phyloP scores from a whole-genome alignment of 2,888 invertebrate species.

The Exocentrus adspersus region DNA sequence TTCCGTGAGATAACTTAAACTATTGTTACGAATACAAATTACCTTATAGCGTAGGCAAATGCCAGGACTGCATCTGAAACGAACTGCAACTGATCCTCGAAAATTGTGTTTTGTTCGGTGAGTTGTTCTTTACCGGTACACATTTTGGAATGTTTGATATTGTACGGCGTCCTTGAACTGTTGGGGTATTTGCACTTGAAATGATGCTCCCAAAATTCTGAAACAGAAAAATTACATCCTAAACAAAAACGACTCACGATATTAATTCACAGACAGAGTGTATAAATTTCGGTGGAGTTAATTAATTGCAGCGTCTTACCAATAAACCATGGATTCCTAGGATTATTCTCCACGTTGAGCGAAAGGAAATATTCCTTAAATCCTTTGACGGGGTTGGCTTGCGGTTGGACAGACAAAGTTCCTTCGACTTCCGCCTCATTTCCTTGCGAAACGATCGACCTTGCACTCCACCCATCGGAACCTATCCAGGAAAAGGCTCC shows the following conservation, averaged over 20 bases:
- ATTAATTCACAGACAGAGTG: neutral
- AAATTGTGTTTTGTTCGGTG: constrained; percentile 80
- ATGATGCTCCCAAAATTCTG: constrained; percentile 96
- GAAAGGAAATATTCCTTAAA: constrained; percentile 89
- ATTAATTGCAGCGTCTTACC: constrained; percentile 78
- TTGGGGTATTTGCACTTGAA: constrained; percentile 89
- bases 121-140: constrained; percentile 86
- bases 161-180: constrained; percentile 84
- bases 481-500: constrained; percentile 95
- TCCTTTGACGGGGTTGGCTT: constrained; percentile 87
- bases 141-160: constrained; percentile 72
- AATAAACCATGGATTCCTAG: constrained; percentile 95
- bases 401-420: constrained; percentile 94
- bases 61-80: constrained; percentile 97
- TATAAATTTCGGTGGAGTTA: constrained; percentile 1
- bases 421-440: constrained; percentile 92
- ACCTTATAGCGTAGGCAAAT: constrained; percentile 89
- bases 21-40: no score
- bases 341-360: constrained; percentile 86
- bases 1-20: no score
- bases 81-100: constrained; percentile 94
- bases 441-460: constrained; percentile 85
- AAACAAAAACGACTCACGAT: neutral
- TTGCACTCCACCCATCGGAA: constrained; percentile 95
- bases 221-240: constrained; percentile 46